Evolutionary conservation across 2,113 vertebrate genomes (phyloP).

Genomic region (Thomomys bottae): DNA sequence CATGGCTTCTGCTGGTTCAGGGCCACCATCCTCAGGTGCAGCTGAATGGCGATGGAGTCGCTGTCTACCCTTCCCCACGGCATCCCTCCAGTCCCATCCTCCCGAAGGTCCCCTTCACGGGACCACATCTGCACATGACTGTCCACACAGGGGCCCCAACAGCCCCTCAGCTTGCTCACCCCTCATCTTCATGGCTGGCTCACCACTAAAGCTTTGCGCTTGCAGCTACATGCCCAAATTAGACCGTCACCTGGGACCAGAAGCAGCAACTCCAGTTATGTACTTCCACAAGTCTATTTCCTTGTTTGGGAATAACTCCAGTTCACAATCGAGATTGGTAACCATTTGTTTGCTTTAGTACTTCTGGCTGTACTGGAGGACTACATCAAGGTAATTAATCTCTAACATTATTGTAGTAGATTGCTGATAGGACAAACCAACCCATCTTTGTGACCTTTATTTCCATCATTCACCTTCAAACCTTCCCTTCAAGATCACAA

Average conservation of each 20-base stretch:
- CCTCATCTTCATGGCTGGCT: neutral
- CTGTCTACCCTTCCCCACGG: no score
- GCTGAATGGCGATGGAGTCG: no score
- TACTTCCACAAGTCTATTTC: neutral
- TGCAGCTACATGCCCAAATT: neutral
- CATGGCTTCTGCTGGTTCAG: neutral
- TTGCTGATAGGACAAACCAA: neutral
- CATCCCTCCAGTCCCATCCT: neutral
- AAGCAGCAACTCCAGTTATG: neutral
- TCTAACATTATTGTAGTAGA: neutral
- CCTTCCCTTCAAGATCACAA: conserved; percentile 26
- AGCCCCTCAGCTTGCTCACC: neutral
- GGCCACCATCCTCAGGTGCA: no score
- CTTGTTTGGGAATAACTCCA: neutral
- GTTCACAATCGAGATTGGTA: neutral
- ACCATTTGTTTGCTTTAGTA: neutral
- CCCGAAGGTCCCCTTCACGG: no score
- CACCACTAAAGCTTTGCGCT: neutral
- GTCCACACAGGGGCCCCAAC: neutral
- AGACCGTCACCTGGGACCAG: neutral
- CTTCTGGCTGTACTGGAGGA: neutral
- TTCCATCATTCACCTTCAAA: neutral
- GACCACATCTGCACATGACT: neutral
- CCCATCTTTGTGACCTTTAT: neutral
- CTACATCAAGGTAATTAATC: neutral